These are phyloP conservation scores for Cylindroiulus punctatus DNA, from an alignment of 2,888 invertebrate species.

Conservation along the genomic window DNA sequence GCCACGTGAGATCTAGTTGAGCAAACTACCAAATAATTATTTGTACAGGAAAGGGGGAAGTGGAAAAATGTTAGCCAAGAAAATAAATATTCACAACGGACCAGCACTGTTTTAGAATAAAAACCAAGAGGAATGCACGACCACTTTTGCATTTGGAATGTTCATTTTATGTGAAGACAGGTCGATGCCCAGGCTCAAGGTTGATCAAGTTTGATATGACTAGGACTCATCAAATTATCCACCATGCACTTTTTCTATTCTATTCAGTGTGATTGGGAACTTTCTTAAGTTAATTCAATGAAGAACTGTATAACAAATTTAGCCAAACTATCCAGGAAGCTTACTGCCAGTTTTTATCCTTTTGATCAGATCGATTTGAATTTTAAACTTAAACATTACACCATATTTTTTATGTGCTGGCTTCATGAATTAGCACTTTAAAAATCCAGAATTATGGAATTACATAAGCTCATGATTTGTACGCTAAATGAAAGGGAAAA, in stretches of 20 bases:
- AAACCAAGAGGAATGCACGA: slow-evolving; percentile 40
- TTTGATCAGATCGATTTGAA: too few species aligned
- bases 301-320: too few species aligned
- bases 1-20: slow-evolving; percentile 24
- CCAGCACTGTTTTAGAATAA: background rate
- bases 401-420: too few species aligned
- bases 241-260: background rate
- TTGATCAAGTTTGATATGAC: slow-evolving; percentile 35
- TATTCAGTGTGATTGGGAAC: background rate
- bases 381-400: too few species aligned
- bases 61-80: slow-evolving; percentile 14
- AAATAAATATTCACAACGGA: slow-evolving; percentile 47
- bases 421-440: too few species aligned
- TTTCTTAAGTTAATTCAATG: too few species aligned
- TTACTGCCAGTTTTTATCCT: too few species aligned
- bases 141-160: slow-evolving; percentile 46
- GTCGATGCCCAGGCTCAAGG: slow-evolving; percentile 32
- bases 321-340: too few species aligned
- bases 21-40: slow-evolving; percentile 41
- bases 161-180: slow-evolving; percentile 30
- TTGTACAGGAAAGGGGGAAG: background rate
- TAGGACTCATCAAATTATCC: slow-evolving; percentile 11
- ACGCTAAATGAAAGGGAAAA: too few species aligned
- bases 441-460: too few species aligned
- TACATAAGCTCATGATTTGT: too few species aligned